A percentile compares a stretch with the other conserved stretches of the same genome.
phyloP scores from a whole-genome alignment of 2,888 invertebrate species.

The Operophtera brumata region DNA sequence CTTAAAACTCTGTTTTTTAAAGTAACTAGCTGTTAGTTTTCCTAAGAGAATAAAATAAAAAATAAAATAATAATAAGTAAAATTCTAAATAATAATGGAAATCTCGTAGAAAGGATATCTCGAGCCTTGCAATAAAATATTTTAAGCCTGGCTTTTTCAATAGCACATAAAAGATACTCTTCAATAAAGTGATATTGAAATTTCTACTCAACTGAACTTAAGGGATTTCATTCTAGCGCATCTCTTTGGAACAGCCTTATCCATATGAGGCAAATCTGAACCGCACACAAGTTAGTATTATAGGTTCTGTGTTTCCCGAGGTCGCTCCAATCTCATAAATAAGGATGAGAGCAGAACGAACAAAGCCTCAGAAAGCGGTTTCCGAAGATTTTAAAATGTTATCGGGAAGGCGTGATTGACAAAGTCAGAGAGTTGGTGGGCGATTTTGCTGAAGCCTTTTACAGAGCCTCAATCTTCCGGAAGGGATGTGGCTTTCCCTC shows the following conservation, averaged over 20 bases:
- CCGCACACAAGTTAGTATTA: constrained; percentile 8
- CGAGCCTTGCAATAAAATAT: not conserved
- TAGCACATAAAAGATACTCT: not conserved
- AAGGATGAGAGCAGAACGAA: constrained; percentile 50
- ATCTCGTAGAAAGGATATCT: no score
- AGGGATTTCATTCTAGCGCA: constrained; percentile 13
- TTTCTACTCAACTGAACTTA: constrained; percentile 8
- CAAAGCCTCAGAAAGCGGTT: constrained; percentile 41
- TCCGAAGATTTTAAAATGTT: constrained; percentile 59
- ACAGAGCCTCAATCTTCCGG: constrained; percentile 28
- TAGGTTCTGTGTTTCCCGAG: constrained; percentile 38
- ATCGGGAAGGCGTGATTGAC: constrained; percentile 57
- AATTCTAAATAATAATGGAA: no score
- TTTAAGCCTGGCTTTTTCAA: not conserved
- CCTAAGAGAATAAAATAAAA: no score
- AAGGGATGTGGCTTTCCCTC: constrained; percentile 47
- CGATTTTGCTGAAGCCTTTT: constrained; percentile 13
- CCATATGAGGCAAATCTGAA: constrained; percentile 21
- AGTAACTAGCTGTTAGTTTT: no score
- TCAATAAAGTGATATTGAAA: constrained; percentile 6
- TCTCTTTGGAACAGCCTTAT: constrained; percentile 8
- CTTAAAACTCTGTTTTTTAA: no score
- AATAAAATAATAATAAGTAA: no score
- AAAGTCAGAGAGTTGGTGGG: constrained; percentile 37
- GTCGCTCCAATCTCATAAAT: constrained; percentile 56